Conservation (phyloP, 2,113 vertebrate species). For the Strix aluco region DNA sequence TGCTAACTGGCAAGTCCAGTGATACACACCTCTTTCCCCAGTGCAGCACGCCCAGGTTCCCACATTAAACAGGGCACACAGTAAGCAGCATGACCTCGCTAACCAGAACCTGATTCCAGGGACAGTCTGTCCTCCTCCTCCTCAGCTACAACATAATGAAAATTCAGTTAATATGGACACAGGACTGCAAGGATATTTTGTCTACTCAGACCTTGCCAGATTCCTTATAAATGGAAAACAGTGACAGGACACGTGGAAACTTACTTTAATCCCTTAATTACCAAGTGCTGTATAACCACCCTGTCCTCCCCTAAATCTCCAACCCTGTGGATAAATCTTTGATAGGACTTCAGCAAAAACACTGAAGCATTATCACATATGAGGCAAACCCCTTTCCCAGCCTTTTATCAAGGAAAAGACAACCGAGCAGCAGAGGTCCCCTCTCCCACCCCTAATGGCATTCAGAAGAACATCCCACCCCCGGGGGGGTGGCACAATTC, state of each 20-base stretch:
- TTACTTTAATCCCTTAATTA: not conserved
- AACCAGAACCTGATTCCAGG: not conserved
- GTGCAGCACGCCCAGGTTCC: not conserved
- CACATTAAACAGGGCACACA: not conserved
- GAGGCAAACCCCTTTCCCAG: not conserved
- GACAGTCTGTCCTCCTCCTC: not conserved
- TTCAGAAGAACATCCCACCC: constrained; percentile 5
- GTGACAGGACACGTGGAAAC: not conserved
- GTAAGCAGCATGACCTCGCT: not conserved
- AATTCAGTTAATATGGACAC: not conserved
- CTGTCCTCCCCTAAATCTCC: constrained; percentile 16
- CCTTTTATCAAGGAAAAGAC: not conserved
- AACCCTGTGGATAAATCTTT: constrained; percentile 12
- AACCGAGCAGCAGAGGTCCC: constrained; percentile 12
- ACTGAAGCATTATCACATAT: not conserved
- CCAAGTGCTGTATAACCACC: constrained; percentile 10
- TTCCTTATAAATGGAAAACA: not conserved
- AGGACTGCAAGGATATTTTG: not conserved
- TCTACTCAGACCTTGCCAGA: not conserved
- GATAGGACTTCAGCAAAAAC: constrained; percentile 24
- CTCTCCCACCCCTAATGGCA: not conserved
- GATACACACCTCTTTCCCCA: not conserved
- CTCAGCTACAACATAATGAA: not conserved
- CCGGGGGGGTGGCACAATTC: not conserved
- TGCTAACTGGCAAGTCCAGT: not conserved